These are phyloP conservation scores for Ostrea denselamellosa DNA, from an alignment of 1,140 invertebrate species.

Conservation along the genomic window DNA sequence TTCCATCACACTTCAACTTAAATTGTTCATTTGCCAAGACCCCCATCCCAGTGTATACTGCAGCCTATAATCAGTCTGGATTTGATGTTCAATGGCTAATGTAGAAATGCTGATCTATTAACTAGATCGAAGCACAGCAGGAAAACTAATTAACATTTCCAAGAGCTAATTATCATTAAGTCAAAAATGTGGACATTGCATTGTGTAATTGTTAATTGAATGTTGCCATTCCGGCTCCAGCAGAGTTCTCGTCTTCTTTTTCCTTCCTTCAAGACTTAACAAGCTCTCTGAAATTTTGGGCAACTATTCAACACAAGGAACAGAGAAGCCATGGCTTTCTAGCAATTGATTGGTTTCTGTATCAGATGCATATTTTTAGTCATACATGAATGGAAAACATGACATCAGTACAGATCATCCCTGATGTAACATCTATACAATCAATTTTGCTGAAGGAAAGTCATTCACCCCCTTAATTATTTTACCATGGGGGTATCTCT, in stretches of 20 bases:
- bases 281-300: constrained; percentile 27
- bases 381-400: not conserved
- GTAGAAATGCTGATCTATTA: not conserved
- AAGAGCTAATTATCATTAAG: constrained; percentile 34
- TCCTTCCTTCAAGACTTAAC: not conserved
- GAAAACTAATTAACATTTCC: constrained; percentile 36
- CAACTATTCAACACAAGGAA: constrained; percentile 8
- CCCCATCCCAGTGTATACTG: not conserved
- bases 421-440: constrained; percentile 13
- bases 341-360: constrained; percentile 19
- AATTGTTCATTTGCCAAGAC: not conserved
- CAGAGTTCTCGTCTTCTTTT: not conserved
- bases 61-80: not conserved
- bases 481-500: not conserved
- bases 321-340: not conserved
- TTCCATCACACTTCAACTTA: not conserved
- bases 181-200: not conserved
- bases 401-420: constrained; percentile 12
- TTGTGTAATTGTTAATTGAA: constrained; percentile 15
- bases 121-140: constrained; percentile 1
- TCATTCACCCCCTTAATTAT: constrained; percentile 14
- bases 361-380: constrained; percentile 20
- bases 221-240: constrained; percentile 8
- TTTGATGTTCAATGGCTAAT: constrained; percentile 1
- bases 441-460: constrained; percentile 5